Conservation (phyloP, 1,140 invertebrate genomes). For the Linepithema humile region DNA sequence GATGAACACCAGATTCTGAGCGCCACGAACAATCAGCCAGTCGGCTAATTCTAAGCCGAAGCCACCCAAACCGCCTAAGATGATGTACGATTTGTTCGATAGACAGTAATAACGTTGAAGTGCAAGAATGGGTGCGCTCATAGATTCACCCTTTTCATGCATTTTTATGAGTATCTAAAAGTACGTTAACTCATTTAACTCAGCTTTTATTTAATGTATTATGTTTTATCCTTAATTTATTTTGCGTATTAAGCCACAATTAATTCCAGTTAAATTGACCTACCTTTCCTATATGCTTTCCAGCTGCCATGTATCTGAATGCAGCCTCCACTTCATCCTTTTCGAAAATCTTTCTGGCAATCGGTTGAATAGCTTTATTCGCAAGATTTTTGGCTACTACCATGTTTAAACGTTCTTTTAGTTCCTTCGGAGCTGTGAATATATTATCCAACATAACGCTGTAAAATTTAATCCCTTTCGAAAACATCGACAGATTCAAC, state of each 20-base stretch:
- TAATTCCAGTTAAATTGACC: too few species aligned
- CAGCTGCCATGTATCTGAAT: conserved; percentile 88
- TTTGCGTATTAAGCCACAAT: too few species aligned
- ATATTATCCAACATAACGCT: conserved; percentile 86
- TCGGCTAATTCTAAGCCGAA: conserved; percentile 92
- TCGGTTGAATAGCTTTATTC: conserved; percentile 83
- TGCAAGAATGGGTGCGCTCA: conserved; percentile 76
- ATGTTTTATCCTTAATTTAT: background rate
- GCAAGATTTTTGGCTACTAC: conserved; percentile 80
- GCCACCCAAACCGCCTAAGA: conserved; percentile 90
- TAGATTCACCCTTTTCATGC: conserved; percentile 75
- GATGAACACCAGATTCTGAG: conserved; percentile 88
- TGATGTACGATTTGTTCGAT: conserved; percentile 80
- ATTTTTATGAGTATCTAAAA: conserved; percentile 87
- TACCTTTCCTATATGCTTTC: conserved; percentile 90
- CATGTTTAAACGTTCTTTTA: background rate
- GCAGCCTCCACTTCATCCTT: conserved; percentile 82
- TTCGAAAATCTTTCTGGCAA: conserved; percentile 81
- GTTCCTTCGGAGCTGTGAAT: fast-evolving
- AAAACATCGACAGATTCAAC: conserved; percentile 90
- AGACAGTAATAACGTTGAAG: conserved; percentile 85
- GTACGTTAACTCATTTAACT: background rate
- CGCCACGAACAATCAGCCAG: conserved; percentile 90
- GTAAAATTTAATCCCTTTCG: conserved; percentile 92
- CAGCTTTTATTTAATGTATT: too few species aligned